Conservation (phyloP, 2,113 vertebrate genomes). For the Xenus cinereus region DNA sequence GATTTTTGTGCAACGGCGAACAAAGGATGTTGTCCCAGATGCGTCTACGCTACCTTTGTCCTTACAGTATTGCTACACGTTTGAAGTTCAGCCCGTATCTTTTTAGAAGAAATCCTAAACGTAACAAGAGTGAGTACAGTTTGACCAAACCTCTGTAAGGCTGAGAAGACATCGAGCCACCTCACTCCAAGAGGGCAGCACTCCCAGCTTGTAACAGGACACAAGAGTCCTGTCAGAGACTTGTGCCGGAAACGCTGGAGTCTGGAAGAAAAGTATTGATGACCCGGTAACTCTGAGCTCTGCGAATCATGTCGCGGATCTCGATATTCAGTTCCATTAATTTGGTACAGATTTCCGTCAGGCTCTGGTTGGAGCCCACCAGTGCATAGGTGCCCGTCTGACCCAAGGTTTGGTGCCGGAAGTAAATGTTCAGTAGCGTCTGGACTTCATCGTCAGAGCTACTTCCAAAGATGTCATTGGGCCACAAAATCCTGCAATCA, state of each 20-base stretch:
- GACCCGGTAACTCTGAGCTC: constrained; percentile 87
- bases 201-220: constrained; percentile 74
- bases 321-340: constrained; percentile 93
- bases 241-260: constrained; percentile 87
- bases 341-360: constrained; percentile 88
- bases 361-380: constrained; percentile 93
- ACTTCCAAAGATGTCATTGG: constrained; percentile 94
- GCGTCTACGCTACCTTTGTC: constrained; percentile 66
- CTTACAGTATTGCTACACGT: constrained; percentile 83
- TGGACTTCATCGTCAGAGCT: constrained; percentile 91
- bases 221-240: constrained; percentile 87
- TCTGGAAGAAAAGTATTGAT: constrained; percentile 91
- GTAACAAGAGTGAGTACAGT: constrained; percentile 81
- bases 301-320: constrained; percentile 91
- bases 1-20: constrained; percentile 80
- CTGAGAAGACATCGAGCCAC: constrained; percentile 77
- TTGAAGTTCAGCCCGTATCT: constrained; percentile 78
- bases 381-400: constrained; percentile 94
- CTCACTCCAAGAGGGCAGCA: constrained; percentile 81
- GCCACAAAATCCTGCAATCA: constrained; percentile 86
- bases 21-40: constrained; percentile 45
- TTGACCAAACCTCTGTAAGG: constrained; percentile 86
- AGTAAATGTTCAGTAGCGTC: constrained; percentile 95
- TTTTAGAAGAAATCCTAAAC: constrained; percentile 80
- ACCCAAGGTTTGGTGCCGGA: constrained; percentile 94